Evolutionary conservation across 2,113 vertebrate genomes (phyloP).

Genomic region (Marmota flaviventris): DNA sequence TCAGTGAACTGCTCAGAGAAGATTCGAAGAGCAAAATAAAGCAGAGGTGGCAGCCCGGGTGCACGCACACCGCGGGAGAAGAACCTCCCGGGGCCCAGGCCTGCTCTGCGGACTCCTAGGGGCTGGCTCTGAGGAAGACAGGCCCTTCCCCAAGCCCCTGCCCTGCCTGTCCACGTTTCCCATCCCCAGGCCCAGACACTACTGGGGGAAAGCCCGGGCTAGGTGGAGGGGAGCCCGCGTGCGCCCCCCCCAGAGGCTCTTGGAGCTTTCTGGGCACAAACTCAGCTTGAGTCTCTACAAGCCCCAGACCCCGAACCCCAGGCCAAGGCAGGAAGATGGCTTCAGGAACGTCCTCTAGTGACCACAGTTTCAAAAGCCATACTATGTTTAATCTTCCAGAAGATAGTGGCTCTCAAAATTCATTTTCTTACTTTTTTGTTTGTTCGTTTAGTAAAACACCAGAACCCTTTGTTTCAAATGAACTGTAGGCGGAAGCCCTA

Average conservation of each 20-base stretch:
- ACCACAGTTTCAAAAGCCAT: neutral
- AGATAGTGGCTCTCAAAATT: neutral
- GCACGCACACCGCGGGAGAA: neutral
- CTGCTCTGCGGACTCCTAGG: neutral
- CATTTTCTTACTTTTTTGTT: neutral
- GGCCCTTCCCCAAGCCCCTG: neutral
- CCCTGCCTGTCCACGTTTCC: neutral
- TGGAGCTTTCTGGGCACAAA: too few species aligned
- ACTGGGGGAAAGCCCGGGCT: neutral
- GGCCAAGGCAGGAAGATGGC: rapidly evolving
- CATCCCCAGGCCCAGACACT: neutral
- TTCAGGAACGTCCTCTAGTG: neutral
- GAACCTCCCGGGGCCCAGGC: neutral
- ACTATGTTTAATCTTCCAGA: neutral
- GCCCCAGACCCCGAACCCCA: too few species aligned
- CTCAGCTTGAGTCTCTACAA: too few species aligned
- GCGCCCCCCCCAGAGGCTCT: neutral
- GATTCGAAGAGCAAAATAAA: neutral
- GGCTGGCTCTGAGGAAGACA: neutral
- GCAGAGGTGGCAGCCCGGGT: neutral
- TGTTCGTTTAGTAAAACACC: neutral
- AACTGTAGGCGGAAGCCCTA: neutral
- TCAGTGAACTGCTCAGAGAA: neutral
- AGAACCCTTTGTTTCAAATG: neutral
- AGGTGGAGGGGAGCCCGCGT: too few species aligned